Base-by-base conservation (phyloP, 2,888 invertebrate genomes). In the Eupithecia exiguata region DNA sequence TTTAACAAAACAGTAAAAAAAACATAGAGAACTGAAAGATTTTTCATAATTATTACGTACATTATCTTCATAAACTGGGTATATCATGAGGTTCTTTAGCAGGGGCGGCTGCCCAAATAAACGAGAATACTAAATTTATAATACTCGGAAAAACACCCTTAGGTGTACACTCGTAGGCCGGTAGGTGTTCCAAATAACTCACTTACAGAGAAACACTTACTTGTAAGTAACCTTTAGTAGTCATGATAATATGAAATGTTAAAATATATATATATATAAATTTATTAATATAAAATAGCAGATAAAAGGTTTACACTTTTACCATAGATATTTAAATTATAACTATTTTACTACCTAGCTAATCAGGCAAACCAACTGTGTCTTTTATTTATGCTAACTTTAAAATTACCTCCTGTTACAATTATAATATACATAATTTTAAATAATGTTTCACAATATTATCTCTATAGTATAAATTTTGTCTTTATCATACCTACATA, bases 281-380 rank as follows among this genome's bases (percentile, higher is more conserved):
- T 62, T 35, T 30, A 62, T 35, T 35, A 16, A 35, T 61, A 14
- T 30, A 30, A 5, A 18, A 62, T 62, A 62, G 35, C 9, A 18
- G 30, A 62, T 35, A 16, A 53, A 49, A 53, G 10, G 21, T 30
- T 40, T 40, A 40, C 25, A 66, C 40, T 25, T 40, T 66, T 66
- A 38, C 14, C n/a, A 66, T 66, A 40, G n/a, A 66, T 40, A 25
- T 65, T 62, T 62, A 30, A 3, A 58, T 25, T 30, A 72, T 71
- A 65, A 21, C 49, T 53, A 49, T 10, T n/a, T 49, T 21, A n/a
- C n/a, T 30, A 46, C 46, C 46, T 53, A 58, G 12, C 58, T 21
- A 21, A 35, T 16, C 71, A 67, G 76, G 76, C 76, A 74, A 69
- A 71, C 76, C 74, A 36, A 76, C 43, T 38, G 76, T 76, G 76